Evolutionary conservation across 2,888 invertebrate genomes (phyloP).

Genomic region (Dryobota labecula): DNA sequence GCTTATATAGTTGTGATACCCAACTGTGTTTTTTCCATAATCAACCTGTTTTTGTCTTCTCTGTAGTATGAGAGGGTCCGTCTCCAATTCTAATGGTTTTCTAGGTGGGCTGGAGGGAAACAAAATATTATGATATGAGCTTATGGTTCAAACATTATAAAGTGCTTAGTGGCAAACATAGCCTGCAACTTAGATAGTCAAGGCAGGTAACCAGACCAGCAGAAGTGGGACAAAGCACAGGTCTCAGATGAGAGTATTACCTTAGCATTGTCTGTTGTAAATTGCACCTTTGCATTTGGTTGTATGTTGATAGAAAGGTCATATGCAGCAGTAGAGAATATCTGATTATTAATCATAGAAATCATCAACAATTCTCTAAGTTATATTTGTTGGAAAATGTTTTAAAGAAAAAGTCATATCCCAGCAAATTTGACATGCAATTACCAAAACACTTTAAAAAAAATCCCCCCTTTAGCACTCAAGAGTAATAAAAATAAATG

Average conservation of each 20-base stretch:
- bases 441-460: not conserved
- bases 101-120: conserved; percentile 69
- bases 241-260: not conserved
- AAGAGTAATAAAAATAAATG: conserved; percentile 8
- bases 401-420: not conserved
- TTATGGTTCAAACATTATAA: not conserved
- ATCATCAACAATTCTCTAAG: not conserved
- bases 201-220: not conserved
- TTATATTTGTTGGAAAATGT: not conserved
- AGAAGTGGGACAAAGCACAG: not conserved
- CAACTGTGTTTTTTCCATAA: conserved; percentile 97
- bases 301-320: conserved; percentile 14
- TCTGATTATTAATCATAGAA: not conserved
- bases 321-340: not conserved
- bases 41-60: conserved; percentile 98
- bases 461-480: not conserved
- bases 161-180: not conserved
- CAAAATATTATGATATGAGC: conserved; percentile 3
- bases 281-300: not conserved
- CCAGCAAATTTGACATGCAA: not conserved
- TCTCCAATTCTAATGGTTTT: conserved; percentile 90
- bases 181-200: not conserved
- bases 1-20: conserved; percentile 94
- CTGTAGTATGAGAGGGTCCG: conserved; percentile 92
- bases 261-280: too few relatives aligned